Base-by-base conservation (phyloP, 2,113 vertebrate species). In the Neolamprologus devosi region DNA sequence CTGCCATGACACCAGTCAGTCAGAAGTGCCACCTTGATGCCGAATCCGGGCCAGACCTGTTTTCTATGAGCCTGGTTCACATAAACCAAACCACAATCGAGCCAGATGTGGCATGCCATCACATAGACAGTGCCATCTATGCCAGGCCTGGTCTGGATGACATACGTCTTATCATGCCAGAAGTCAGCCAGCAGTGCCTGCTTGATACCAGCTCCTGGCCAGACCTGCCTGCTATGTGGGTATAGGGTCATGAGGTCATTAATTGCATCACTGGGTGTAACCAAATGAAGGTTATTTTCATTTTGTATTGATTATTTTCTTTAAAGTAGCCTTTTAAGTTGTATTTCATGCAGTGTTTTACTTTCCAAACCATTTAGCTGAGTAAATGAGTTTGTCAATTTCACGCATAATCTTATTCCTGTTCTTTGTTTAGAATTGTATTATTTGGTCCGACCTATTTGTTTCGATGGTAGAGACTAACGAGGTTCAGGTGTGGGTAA, bases 131-230 rank as follows among this genome's bases (percentile, higher is more conserved):
- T 51, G 19, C 9, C 51, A 53, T 53, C 19, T 53, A 21, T 21
- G 51, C 51, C 51, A 21, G n/a, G 5, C 51, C n/a, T 53, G 51
- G 51, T 4, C n/a, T 54, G 1, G 53, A 2, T 54, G n/a, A 54
- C 53, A 54, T 54, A 54, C 0, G 0, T 12, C 10, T 3, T 54
- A 12, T 3, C 53, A 12, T 54, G 53, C 10, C n/a, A 55, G 21
- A 55, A 7, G 53, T 55, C 53, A 55, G 10, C n/a, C 51, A 54
- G 53, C n/a, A 1, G 53, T 54, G 53, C 2, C 0, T 0, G 10
- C 53, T 54, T 54, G 53, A 54, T 12, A 23, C 0, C 10, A 54
- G 53, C 0, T 54, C 53, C 10, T 0, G 0, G 6, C 53, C 53
- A 54, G 53, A 55, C n/a, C 53, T 55, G 53, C n/a, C 0, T 54